Evolutionary conservation across 2,113 vertebrate genomes (phyloP).

Genomic region (Platysternon megacephalum): DNA sequence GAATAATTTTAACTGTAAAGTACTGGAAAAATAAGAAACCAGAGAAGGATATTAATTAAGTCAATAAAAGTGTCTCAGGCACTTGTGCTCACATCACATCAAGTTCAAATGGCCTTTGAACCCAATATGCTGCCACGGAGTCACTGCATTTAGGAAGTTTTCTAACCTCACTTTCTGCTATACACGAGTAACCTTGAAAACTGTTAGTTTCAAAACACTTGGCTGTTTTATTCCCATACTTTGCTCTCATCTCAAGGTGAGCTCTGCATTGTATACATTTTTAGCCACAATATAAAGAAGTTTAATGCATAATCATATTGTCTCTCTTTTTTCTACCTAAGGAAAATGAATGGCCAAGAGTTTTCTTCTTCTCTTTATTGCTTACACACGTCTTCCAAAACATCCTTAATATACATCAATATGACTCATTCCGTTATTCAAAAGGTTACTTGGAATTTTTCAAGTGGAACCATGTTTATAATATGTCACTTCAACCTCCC

Average conservation of each 20-base stretch:
- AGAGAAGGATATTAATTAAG: neutral
- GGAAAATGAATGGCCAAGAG: neutral
- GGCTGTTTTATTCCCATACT: neutral
- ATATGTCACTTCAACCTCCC: neutral
- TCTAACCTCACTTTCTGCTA: neutral
- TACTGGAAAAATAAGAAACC: neutral
- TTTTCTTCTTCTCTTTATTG: neutral
- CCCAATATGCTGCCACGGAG: neutral
- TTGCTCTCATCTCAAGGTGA: neutral
- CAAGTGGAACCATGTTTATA: neutral
- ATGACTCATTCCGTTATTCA: rapidly evolving
- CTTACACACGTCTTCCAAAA: neutral
- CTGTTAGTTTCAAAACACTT: neutral
- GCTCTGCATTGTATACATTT: neutral
- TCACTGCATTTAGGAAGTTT: neutral
- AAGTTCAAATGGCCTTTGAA: neutral
- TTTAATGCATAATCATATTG: neutral
- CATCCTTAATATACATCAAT: neutral
- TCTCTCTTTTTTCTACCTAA: neutral
- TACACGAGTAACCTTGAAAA: neutral
- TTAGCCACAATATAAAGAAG: neutral
- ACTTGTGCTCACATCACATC: neutral
- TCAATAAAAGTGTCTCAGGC: neutral
- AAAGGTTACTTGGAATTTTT: neutral
- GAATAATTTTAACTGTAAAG: neutral